A percentile compares a stretch with the other conserved stretches of the same genome.
Conservation (phyloP, 2,888 invertebrate species). For the Philonicus albiceps region DNA sequence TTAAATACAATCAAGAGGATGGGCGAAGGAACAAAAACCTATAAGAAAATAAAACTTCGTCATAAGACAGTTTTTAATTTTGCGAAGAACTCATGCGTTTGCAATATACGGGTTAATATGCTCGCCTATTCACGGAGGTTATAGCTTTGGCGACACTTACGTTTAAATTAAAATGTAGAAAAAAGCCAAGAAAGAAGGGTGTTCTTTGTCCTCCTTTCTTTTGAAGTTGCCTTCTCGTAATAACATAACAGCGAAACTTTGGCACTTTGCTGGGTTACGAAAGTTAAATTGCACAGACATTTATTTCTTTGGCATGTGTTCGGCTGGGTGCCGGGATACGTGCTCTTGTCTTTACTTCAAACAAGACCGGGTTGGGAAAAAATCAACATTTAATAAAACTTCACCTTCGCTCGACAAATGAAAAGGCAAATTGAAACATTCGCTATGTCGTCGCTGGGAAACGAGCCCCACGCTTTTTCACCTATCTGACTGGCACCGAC, state of each 20-base stretch:
- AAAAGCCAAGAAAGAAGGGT: background rate
- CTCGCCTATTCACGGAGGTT: background rate
- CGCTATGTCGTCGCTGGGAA: background rate
- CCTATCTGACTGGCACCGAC: background rate
- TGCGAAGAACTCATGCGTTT: background rate
- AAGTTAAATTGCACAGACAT: background rate
- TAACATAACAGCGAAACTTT: background rate
- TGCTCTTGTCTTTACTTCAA: background rate
- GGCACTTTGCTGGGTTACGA: background rate
- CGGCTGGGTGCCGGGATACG: background rate
- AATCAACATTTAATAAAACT: constrained; percentile 24
- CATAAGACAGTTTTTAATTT: background rate
- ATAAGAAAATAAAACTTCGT: background rate
- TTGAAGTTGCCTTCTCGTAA: background rate
- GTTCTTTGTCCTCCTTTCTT: background rate
- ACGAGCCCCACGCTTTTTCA: background rate
- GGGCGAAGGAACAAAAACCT: background rate
- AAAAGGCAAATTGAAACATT: background rate
- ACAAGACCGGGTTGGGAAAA: background rate
- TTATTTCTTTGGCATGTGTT: background rate
- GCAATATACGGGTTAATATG: background rate
- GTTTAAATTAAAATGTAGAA: background rate
- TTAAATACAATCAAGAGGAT: background rate
- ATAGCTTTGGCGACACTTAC: background rate
- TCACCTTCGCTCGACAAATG: background rate